These are phyloP conservation scores for Amphiura filiformis DNA, from an alignment of 35 echinoderm and acorn worm genomes.

Conservation along the genomic window DNA sequence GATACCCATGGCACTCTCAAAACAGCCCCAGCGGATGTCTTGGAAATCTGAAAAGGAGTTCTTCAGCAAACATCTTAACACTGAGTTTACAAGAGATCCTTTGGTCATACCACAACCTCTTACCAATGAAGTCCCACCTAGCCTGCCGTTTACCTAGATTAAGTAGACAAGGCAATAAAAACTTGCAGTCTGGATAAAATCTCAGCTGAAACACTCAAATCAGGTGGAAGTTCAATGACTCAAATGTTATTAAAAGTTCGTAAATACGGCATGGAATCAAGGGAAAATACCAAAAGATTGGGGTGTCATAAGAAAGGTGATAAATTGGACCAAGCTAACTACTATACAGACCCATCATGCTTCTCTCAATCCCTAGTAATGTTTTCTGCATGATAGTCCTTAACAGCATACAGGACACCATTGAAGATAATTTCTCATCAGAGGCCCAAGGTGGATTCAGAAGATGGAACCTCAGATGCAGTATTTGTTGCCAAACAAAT, in stretches of 20 bases:
- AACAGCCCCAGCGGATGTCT: constrained; percentile 25
- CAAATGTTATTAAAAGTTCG: constrained; percentile 3
- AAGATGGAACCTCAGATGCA: constrained; percentile 22
- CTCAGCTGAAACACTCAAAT: constrained; percentile 33
- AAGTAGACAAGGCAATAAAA: neutral
- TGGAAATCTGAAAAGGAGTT: constrained; percentile 23
- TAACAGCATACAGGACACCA: constrained; percentile 22
- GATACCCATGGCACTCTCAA: constrained; percentile 25
- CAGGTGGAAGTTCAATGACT: neutral
- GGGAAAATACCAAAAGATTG: constrained; percentile 38
- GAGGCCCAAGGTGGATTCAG: constrained; percentile 21
- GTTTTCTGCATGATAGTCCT: constrained; percentile 25
- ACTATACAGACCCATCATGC: constrained; percentile 44
- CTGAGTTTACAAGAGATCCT: constrained; percentile 20
- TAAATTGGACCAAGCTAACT: constrained; percentile 37
- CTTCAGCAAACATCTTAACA: constrained; percentile 28
- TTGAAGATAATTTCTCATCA: neutral
- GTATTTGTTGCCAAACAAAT: constrained; percentile 12
- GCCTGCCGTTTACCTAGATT: constrained; percentile 4
- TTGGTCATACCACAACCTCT: constrained; percentile 1
- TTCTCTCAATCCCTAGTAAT: constrained; percentile 18
- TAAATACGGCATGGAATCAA: constrained; percentile 19
- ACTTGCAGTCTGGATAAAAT: constrained; percentile 35
- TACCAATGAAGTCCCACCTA: neutral
- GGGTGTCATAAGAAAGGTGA: constrained; percentile 47